Base-by-base conservation (phyloP, 2,888 invertebrate genomes). In the Synanthedon tipuliformis region DNA sequence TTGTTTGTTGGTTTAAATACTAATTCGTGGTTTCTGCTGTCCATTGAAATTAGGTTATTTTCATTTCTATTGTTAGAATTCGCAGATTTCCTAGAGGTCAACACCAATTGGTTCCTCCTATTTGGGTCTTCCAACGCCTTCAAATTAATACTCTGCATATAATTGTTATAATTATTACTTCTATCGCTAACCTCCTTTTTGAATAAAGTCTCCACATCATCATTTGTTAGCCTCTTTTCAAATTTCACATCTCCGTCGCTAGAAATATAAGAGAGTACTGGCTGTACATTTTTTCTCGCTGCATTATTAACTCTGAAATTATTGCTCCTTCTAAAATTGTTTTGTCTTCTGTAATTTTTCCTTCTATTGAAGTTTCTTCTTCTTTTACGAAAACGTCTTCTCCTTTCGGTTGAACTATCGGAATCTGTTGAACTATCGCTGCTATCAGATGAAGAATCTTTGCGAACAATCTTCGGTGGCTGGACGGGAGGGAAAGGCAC, bases 1-100 rank as follows among this genome's bases (percentile, higher is more conserved):
- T 77, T 61, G 3, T 51, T 49, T 1, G 75, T 67, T 3, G 81
- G 71, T 48, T 61, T 71, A 53, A 83, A 81, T 15, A 82, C 54
- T 3, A 82, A 53, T 54, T 78, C 66, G 53, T 78, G 81, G 41
- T 63, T 69, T 1, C 75, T 77, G 49, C 65, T 54, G 0, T 56
- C 56, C 34, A 73, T 53, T 2, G 62, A 41, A 1, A 67, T 68
- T 11, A 12, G 13, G 41, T 60, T 61, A 3, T 60, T 51, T 3
- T 52, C 40, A 3, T 56, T 50, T 51, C 61, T 61, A 11, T 73
- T 40, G 15, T 63, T 13, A 7, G 69, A 54, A 53, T 58, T 13
- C 4, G 18, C 18, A 16, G 13, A 16, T 18, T 49, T 49, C 18
- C 16, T 12, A 0, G 74, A 67, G 18, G 60, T 50, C n/a, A 75